These are phyloP conservation scores for Drosophila nikananu DNA, from an alignment of 1,140 invertebrate genomes.

Conservation along the genomic window DNA sequence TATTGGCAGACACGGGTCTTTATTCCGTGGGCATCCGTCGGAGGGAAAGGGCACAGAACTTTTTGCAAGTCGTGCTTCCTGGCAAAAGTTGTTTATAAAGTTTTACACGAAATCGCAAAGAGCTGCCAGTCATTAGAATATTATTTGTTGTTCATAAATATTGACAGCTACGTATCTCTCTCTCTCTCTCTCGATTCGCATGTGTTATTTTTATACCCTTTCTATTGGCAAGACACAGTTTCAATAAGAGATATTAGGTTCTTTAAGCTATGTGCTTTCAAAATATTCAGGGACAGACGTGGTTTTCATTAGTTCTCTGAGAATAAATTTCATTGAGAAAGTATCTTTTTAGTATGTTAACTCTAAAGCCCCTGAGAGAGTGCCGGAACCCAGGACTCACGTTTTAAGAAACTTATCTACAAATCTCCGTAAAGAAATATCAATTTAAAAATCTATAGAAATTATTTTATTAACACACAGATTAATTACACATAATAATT, in stretches of 20 bases:
- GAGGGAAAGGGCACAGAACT: slow-evolving; percentile 15
- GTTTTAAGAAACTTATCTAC: background rate
- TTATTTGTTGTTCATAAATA: slow-evolving; percentile 54
- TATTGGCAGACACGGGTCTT: slow-evolving; percentile 52
- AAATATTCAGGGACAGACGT: background rate
- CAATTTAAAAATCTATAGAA: background rate
- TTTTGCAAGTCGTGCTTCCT: slow-evolving; percentile 15
- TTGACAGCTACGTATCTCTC: slow-evolving; percentile 29
- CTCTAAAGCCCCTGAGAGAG: accelerated
- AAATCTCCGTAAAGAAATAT: no score
- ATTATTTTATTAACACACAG: no score
- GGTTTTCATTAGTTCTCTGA: background rate
- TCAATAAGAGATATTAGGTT: background rate
- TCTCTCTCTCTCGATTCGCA: background rate
- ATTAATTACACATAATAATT: background rate
- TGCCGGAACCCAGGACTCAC: background rate
- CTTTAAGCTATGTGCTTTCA: background rate
- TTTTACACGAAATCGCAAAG: slow-evolving; percentile 30
- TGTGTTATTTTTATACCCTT: slow-evolving; percentile 13
- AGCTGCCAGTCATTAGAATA: slow-evolving; percentile 32
- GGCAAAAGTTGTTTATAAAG: slow-evolving; percentile 18
- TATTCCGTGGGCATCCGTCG: slow-evolving; percentile 32
- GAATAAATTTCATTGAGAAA: no score
- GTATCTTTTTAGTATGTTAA: background rate
- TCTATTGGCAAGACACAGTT: background rate